Conservation (phyloP, 2,113 vertebrate genomes). For the Orcinus orca region DNA sequence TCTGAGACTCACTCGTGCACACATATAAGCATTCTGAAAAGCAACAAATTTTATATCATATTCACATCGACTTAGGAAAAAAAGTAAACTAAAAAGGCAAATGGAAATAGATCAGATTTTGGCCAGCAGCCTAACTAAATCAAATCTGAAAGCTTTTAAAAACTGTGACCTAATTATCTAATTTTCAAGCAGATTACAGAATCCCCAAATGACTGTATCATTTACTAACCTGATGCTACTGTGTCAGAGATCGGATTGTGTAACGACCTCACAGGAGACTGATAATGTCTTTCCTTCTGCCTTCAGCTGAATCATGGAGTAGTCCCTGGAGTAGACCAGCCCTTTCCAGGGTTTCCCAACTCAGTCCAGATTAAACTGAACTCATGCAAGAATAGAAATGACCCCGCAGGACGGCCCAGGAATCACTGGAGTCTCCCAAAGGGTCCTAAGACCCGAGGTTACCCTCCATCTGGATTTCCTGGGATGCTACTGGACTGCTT, state of each 20-base stretch:
- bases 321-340: background rate
- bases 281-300: background rate
- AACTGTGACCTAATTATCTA: slow-evolving; percentile 22
- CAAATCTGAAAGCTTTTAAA: slow-evolving; percentile 39
- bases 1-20: background rate
- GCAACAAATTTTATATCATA: background rate
- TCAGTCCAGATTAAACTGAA: background rate
- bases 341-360: background rate
- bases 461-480: background rate
- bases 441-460: background rate
- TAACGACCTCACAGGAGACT: background rate
- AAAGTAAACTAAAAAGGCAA: background rate
- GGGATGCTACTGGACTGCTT: background rate
- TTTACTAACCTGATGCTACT: background rate
- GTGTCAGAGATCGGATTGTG: background rate
- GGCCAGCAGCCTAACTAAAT: slow-evolving; percentile 8
- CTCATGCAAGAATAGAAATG: background rate
- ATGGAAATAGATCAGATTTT: background rate
- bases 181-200: background rate
- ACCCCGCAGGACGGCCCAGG: background rate
- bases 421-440: background rate
- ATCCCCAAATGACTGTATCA: background rate
- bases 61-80: background rate
- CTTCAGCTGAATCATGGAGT: background rate
- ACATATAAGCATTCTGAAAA: slow-evolving; percentile 3